These are phyloP conservation scores for Lordiphosa clarofinis DNA, from an alignment of 1,140 invertebrate species.

Conservation along the genomic window DNA sequence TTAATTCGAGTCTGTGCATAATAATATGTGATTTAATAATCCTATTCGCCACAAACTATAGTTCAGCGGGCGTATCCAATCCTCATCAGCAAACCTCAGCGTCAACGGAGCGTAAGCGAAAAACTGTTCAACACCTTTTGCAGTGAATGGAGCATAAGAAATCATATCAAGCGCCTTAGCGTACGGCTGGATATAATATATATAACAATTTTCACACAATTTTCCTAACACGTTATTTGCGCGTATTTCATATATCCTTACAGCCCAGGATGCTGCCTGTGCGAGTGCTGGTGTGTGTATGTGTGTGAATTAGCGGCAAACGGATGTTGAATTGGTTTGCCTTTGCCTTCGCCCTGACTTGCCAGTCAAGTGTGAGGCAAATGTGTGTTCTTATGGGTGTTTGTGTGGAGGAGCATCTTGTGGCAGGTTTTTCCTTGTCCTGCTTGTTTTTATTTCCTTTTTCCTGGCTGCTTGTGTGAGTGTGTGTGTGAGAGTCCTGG, in stretches of 20 bases:
- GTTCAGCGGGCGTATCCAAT: neutral
- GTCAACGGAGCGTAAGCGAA: conserved; percentile 4
- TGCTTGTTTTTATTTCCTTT: conserved; percentile 74
- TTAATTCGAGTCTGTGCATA: too few relatives aligned
- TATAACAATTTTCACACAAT: conserved; percentile 77
- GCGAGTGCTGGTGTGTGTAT: conserved; percentile 24
- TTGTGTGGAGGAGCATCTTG: conserved; percentile 54
- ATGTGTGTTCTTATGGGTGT: conserved; percentile 23
- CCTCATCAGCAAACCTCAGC: neutral
- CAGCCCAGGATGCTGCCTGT: conserved; percentile 26
- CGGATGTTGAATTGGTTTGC: conserved; percentile 77
- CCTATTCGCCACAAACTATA: too few relatives aligned
- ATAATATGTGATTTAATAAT: too few relatives aligned
- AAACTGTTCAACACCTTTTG: conserved; percentile 61
- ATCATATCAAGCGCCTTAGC: conserved; percentile 65
- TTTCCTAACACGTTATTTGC: conserved; percentile 76
- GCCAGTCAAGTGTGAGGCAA: conserved; percentile 62
- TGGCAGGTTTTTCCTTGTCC: conserved; percentile 57
- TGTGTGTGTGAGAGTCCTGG: conserved; percentile 38
- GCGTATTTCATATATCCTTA: conserved; percentile 71
- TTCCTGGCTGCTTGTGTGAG: conserved; percentile 29
- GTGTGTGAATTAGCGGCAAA: conserved; percentile 76
- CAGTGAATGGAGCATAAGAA: conserved; percentile 72
- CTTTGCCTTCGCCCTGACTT: conserved; percentile 54
- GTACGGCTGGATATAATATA: conserved; percentile 75